Base-by-base conservation (phyloP, 1,140 invertebrate genomes). In the Bradysia coprophila region DNA sequence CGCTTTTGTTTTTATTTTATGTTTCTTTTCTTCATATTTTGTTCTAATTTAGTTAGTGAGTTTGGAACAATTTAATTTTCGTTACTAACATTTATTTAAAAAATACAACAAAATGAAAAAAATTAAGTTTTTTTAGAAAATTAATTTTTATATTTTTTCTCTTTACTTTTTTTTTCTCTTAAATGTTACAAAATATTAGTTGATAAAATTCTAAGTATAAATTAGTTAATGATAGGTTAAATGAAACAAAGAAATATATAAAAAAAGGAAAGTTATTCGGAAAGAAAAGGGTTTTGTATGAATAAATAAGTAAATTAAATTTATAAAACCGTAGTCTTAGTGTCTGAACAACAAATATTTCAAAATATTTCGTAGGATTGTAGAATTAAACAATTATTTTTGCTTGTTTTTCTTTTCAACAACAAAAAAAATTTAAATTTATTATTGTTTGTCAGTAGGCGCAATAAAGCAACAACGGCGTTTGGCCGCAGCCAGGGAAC, bases 401-500 rank as follows among this genome's bases (percentile, higher is more conserved):
- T 9, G 18, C 4, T 38, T 38, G 18, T 18, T 38, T 38, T 38
- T 38, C 21, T 20, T 20, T 20, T 38, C 13, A 22, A 39, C 11
- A 41, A 16, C 16, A 23, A 40, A 40, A 40, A 5, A 28, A 18
- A 24, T 20, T 20, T 6, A 39, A 39, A 39, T 19, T 21, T 22
- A 24, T 24, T 40, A 40, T 40, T 40, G 13, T 31, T 41, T 28
- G 10, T 21, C 18, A 68, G 61, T 70, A 69, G 68, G 68, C 65
- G 65, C 71, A 61, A 65, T 72, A 64, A 60, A 62, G 53, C 55
- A 65, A 59, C 59, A 58, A 56, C 63, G 69, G 70, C 66, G 66
- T 72, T 68, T 74, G 75, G 69, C 79, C 80, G 70, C n/a, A n/a
- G n/a, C 78, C 75, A 65, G 78, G 72, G 84, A 89, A 67, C 84